Base-by-base conservation (phyloP, 2,113 vertebrate genomes). In the Tragelaphus scriptus region DNA sequence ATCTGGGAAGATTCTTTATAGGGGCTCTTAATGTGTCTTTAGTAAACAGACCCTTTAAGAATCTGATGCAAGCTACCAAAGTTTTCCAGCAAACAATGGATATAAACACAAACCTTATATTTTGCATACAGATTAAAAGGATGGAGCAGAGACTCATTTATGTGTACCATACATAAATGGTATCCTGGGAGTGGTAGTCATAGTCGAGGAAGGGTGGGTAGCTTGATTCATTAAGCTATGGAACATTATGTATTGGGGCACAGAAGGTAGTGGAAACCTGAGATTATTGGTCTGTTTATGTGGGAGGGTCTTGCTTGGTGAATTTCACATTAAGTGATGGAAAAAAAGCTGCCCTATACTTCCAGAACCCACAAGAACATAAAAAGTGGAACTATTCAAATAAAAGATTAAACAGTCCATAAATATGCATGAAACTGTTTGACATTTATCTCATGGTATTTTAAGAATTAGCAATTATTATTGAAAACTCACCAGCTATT, bases 391-490 rank as follows among this genome's bases (percentile, higher is more conserved):
- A 96, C 51, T 75, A 61, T 80, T 81, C 11, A 75, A 93, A 93
- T 88, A 49, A 95, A 92, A 90, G 40, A 84, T 44, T 86, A 90
- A 95, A 95, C 51, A 5, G 53, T 75, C 77, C 19, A 82, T 8
- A 90, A 44, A 49, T 58, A 71, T 44, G n/a, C 15, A 88, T 44
- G 47, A 93, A 93, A 86, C 30, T 15, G 21, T 85, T 91, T 91
- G 65, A 93, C 32, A 81, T 85, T 94, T 93, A 94, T 49, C 49
- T 93, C 79, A 59, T 47, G 71, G 23, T 90, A 91, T 94, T 94
- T 95, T 53, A 79, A 30, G 26, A 95, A 91, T 90, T 94, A 63
- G 14, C n/a, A 84, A 26, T 95, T 97, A 82, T 59, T 88, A 86
- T 88, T 91, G 92, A 90, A 90, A 56, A 68, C 30, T 88, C 44